Conservation (phyloP, 2,888 invertebrate species). For the Subacronicta megacephala region DNA sequence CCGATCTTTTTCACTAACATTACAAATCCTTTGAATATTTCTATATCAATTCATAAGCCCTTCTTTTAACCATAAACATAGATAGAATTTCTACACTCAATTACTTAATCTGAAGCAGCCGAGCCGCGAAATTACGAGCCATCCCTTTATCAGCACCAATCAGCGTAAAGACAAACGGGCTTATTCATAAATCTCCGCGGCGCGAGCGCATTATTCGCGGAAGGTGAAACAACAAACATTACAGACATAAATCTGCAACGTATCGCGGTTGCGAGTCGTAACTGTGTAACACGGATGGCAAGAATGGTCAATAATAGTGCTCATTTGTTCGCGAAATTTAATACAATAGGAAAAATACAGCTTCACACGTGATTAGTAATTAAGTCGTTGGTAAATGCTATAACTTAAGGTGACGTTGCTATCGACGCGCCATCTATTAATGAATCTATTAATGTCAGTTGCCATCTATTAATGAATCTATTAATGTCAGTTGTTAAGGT, state of each 20-base stretch:
- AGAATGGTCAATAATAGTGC: conserved; percentile 4
- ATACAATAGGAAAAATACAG: no score
- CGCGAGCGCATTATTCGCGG: conserved; percentile 85
- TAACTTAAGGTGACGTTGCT: no score
- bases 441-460: no score
- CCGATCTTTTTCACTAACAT: no score
- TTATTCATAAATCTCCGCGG: conserved; percentile 86
- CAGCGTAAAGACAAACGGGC: conserved; percentile 80
- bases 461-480: no score
- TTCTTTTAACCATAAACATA: background rate
- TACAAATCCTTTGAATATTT: no score
- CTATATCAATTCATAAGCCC: no score
- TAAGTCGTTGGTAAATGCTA: no score
- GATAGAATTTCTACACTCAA: conserved; percentile 12
- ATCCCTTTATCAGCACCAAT: conserved; percentile 80
- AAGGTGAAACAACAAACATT: conserved; percentile 89
- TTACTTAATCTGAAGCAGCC: conserved; percentile 46
- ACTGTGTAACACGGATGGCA: conserved; percentile 56
- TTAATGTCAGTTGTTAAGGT: no score
- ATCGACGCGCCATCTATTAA: no score
- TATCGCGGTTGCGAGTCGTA: conserved; percentile 84
- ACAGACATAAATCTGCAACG: conserved; percentile 88
- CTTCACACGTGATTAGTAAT: no score
- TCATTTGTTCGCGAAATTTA: conserved; percentile 1
- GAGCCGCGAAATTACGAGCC: conserved; percentile 64